A percentile compares a stretch with the other conserved stretches of the same genome.
phyloP scores from a whole-genome alignment of 2,888 invertebrate species.

The Ceratothoa steindachneri region DNA sequence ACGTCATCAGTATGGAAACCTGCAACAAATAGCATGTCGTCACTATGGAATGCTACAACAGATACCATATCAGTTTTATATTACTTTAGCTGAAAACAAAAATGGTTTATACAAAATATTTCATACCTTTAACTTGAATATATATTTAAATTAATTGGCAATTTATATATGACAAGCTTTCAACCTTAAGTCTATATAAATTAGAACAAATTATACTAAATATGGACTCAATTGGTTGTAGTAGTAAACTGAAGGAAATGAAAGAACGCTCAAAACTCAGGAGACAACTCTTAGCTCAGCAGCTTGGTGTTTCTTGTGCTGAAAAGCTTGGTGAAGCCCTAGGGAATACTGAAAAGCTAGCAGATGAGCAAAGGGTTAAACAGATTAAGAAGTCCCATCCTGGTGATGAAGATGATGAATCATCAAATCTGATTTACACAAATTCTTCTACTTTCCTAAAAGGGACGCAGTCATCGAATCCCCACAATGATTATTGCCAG shows the following conservation, averaged over 20 bases:
- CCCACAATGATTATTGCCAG: slow-evolving; percentile 98
- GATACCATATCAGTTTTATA: too few species aligned
- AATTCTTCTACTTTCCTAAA: slow-evolving; percentile 47
- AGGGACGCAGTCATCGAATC: slow-evolving; percentile 95
- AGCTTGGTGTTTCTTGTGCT: slow-evolving; percentile 47
- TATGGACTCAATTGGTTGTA: slow-evolving; percentile 4
- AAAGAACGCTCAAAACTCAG: slow-evolving; percentile 40
- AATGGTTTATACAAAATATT: too few species aligned
- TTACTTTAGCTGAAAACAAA: too few species aligned
- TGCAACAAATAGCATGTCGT: too few species aligned
- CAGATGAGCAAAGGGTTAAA: slow-evolving; percentile 34
- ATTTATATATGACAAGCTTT: too few species aligned
- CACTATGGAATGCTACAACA: too few species aligned
- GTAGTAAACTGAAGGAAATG: slow-evolving; percentile 36
- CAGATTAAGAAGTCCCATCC: slow-evolving; percentile 23
- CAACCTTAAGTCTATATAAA: too few species aligned
- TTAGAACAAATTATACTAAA: too few species aligned
- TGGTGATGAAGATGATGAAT: slow-evolving; percentile 32
- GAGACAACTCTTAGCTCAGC: slow-evolving; percentile 40
- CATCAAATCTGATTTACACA: slow-evolving; percentile 44
- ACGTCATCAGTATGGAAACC: too few species aligned
- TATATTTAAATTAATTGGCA: too few species aligned
- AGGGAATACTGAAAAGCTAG: slow-evolving; percentile 36
- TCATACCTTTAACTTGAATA: too few species aligned
- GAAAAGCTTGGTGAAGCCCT: slow-evolving; percentile 46